Evolutionary conservation across 2,113 vertebrate species (phyloP), one percentile per base, ranked within the genome.

Genomic region (Thunnus maccoyii): DNA sequence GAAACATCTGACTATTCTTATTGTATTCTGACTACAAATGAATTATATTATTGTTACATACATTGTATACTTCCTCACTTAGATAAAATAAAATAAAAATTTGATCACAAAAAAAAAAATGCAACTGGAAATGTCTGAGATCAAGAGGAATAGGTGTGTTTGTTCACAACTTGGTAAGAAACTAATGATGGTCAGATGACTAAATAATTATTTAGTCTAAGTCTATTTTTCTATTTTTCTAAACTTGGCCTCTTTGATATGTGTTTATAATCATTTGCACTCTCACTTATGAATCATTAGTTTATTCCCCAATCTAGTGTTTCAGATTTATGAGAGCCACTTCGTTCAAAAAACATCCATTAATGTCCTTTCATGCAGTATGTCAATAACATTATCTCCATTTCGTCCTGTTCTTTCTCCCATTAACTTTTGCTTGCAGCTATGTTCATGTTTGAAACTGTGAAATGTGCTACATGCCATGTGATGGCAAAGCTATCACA

Each of bases 401-500:
- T 64, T 68, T 48, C 5, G 3, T 22, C 52, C 46, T 50, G 60
- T 41, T 25, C 16, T 20, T 25, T 10, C 22, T 63, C 10, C 16
- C 0, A n/a, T 51, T 18, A 9, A 22, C 18, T 58, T 5, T 65
- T 30, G 84, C 62, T 76, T 2, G 14, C 48, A 56, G 78, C 56
- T 36, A 15, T 50, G n/a, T 18, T 65, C n/a, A 27, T 60, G 41
- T 77, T 72, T 44, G 13, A 67, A 41, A 55, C n/a, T 74, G 48
- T 50, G 20, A 71, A 58, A 58, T 64, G 41, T 10, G 20, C 50
- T 3, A 32, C 44, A 15, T 61, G 54, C 55, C 84, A 79, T 79
- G 70, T 77, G 80, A 84, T 66, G 36, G 17, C 20, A 58, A 64
- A 52, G 65, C 55, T 57, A 72, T 69, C 48, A 32, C 68, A 74